Conservation (phyloP, 2,113 vertebrate species). For the Pituophis catenifer region DNA sequence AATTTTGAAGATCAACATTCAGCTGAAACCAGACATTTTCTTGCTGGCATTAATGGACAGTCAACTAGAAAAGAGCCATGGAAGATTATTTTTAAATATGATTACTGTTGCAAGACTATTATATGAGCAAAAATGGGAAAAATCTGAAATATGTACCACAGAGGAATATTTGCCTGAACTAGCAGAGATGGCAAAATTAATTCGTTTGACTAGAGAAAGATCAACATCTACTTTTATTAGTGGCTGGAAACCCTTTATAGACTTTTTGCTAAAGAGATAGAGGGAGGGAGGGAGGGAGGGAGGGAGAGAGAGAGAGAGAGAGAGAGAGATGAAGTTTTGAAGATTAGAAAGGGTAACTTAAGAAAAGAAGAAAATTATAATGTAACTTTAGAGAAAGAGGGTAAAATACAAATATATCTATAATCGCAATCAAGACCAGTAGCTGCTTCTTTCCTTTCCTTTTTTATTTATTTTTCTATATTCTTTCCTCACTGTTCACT, state of each 20-base stretch:
- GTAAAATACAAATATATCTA: not conserved
- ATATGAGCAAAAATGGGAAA: not conserved
- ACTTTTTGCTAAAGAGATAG: no score
- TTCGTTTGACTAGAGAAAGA: not conserved
- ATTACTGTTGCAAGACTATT: not conserved
- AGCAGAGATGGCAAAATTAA: not conserved
- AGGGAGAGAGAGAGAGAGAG: no score
- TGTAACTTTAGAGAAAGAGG: not conserved
- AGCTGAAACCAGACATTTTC: not conserved
- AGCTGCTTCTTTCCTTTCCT: not conserved
- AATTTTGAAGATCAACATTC: not conserved
- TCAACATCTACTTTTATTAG: not conserved
- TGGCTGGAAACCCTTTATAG: not conserved
- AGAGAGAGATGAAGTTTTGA: not conserved
- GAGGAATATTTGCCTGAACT: not conserved
- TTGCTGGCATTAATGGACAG: not conserved
- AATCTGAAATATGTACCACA: not conserved
- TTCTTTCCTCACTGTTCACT: not conserved
- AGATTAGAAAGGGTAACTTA: not conserved
- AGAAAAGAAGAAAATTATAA: not conserved
- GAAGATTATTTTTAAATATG: not conserved
- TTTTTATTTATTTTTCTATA: not conserved
- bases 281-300: no score
- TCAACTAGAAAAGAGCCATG: not conserved
- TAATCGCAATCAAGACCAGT: not conserved